Percentiles rank a stretch among this genome's conserved stretches.
phyloP scores from a whole-genome alignment of 35 echinoderm and acorn worm genomes.

The Ophiothrix spiculata region DNA sequence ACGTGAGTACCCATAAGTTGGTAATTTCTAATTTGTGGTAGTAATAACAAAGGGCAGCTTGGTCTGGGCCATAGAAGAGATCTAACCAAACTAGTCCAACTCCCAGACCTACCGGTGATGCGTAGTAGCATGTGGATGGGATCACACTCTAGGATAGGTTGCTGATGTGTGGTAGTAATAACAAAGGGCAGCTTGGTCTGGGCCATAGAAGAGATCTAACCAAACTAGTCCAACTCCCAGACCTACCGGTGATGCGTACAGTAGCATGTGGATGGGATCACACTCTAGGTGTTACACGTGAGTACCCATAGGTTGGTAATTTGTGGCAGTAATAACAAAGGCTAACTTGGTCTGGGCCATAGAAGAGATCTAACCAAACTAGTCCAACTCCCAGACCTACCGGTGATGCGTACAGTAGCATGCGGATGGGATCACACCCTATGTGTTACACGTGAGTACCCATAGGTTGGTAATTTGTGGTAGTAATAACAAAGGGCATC shows the following conservation, averaged over 20 bases:
- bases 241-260: slow-evolving; percentile 30
- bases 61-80: background rate
- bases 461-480: background rate
- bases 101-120: no score
- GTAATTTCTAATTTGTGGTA: background rate
- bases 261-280: slow-evolving; percentile 86
- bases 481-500: slow-evolving; percentile 81
- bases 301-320: no score
- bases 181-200: slow-evolving; percentile 82
- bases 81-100: background rate
- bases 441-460: slow-evolving; percentile 69
- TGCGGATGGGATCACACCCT: slow-evolving; percentile 95
- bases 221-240: slow-evolving; percentile 27
- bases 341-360: slow-evolving; percentile 68
- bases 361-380: slow-evolving; percentile 38
- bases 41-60: background rate
- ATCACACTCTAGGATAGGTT: background rate
- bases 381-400: slow-evolving; percentile 19
- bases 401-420: slow-evolving; percentile 37
- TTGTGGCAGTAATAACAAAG: slow-evolving; percentile 89
- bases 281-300: slow-evolving; percentile 85
- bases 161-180: slow-evolving; percentile 51
- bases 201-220: slow-evolving; percentile 34
- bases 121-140: no score
- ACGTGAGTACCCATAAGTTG: slow-evolving; percentile 28